Evolutionary conservation across 2,888 invertebrate species (phyloP).

Genomic region (Nomada fucata): DNA sequence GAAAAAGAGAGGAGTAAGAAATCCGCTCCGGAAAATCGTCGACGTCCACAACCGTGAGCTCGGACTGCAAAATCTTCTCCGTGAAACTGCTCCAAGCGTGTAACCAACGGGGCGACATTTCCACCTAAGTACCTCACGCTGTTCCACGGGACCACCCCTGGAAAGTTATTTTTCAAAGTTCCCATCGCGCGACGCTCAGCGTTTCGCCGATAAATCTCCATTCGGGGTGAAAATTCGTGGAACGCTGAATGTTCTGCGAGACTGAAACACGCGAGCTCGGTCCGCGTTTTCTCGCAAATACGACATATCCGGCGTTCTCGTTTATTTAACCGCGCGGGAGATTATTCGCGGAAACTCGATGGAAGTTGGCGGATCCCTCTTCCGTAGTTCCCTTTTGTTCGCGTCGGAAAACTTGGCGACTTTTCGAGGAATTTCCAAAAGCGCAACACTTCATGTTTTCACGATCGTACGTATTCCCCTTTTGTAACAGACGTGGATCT

Average conservation of each 20-base stretch:
- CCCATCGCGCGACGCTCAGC: not conserved
- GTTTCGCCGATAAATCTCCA: conserved; percentile 5
- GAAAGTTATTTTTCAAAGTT: conserved; percentile 18
- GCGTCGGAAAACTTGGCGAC: not conserved
- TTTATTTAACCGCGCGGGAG: conserved; percentile 45
- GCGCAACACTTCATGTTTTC: not conserved
- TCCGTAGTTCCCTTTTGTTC: not conserved
- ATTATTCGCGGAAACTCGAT: conserved; percentile 42
- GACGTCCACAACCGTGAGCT: too few relatives aligned
- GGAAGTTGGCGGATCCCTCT: not conserved
- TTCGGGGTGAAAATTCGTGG: not conserved
- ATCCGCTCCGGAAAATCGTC: too few relatives aligned
- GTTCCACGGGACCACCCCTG: not conserved
- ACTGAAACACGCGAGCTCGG: not conserved
- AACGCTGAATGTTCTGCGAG: too few relatives aligned
- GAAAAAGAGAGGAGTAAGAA: too few relatives aligned
- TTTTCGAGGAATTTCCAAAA: conserved; percentile 4
- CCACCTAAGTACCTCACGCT: not conserved
- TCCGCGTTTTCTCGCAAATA: conserved; percentile 19
- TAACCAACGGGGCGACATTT: not conserved
- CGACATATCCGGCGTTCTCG: conserved; percentile 36
- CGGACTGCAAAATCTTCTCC: too few relatives aligned
- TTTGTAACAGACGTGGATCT: not conserved
- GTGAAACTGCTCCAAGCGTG: not conserved
- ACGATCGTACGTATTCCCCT: not conserved